Evolutionary conservation across 2,888 invertebrate genomes (phyloP), one percentile per base, ranked within the genome.

Genomic region (Nomada lathburiana): DNA sequence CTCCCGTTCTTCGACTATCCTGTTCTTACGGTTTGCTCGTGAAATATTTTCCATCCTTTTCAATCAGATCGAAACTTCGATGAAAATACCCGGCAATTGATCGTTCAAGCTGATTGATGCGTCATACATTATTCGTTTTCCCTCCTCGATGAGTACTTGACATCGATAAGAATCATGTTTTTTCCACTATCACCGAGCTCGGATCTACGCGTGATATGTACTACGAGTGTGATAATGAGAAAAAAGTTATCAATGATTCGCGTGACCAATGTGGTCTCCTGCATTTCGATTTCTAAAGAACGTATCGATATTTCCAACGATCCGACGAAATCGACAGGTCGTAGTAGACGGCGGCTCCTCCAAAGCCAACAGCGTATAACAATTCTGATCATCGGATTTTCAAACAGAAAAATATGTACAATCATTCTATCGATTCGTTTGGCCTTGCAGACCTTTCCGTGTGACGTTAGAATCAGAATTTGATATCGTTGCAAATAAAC

Each of bases 301-400:
- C 36, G 62, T 62, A 78, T 68, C 77, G 60, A 62, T 73, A 67
- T 23, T 55, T 20, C 29, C 26, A 16, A 13, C 26, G 50, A 50
- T 36, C 52, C 13, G 64, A n/a, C 5, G n/a, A 72, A 55, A 68
- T 79, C 75, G 68, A 75, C 75, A 70, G 59, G 62, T 74, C 20
- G 36, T 16, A 16, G 16, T 23, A 11, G 42, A 53, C 29, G 57
- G 44, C 20, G 50, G 52, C 18, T 26, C 18, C 36, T 26, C 52
- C 13, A 52, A 65, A 60, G 36, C 36, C 62, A 1, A 23, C 11
- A 29, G 29, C 29, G 7, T 36, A 36, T 5, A 7, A 1, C 36
- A 36, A 36, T 36, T 36, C 7, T 0, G 7, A 36, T 36, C 36
- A 0, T 7, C 36, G 7, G 36, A 36, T 7, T 36, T 36, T 36